Conservation (phyloP, 2,888 invertebrate species). For the Suillia variegata region DNA sequence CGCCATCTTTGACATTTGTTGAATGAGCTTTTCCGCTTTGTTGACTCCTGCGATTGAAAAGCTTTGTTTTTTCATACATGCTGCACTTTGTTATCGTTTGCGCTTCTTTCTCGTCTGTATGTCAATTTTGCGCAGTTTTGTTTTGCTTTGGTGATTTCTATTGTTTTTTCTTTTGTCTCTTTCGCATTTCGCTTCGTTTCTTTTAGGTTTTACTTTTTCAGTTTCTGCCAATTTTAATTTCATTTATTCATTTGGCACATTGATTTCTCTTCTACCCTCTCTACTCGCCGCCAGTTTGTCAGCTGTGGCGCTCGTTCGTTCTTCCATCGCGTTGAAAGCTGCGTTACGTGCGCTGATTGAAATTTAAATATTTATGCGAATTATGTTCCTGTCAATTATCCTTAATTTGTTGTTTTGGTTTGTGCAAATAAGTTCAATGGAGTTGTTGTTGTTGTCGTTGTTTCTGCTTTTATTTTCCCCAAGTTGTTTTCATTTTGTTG, state of each 20-base stretch:
- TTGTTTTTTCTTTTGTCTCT: neutral
- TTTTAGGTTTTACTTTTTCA: neutral
- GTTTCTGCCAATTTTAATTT: neutral
- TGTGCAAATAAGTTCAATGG: neutral
- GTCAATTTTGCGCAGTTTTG: constrained; percentile 11
- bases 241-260: too few species aligned
- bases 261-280: neutral
- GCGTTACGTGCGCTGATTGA: constrained; percentile 24
- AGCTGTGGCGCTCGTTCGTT: neutral
- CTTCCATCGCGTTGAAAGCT: neutral
- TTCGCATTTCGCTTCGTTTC: neutral
- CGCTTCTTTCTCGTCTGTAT: too few species aligned
- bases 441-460: neutral
- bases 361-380: constrained; percentile 31
- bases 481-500: too few species aligned
- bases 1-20: too few species aligned
- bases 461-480: too few species aligned
- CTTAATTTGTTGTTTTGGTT: neutral
- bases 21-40: too few species aligned
- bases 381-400: neutral
- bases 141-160: constrained; percentile 8
- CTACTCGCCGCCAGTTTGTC: neutral
- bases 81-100: too few species aligned
- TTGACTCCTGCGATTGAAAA: too few species aligned
- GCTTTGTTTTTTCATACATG: too few species aligned